phyloP scores from a whole-genome alignment of 1,140 invertebrate genomes.

The Lepidurus apus region DNA sequence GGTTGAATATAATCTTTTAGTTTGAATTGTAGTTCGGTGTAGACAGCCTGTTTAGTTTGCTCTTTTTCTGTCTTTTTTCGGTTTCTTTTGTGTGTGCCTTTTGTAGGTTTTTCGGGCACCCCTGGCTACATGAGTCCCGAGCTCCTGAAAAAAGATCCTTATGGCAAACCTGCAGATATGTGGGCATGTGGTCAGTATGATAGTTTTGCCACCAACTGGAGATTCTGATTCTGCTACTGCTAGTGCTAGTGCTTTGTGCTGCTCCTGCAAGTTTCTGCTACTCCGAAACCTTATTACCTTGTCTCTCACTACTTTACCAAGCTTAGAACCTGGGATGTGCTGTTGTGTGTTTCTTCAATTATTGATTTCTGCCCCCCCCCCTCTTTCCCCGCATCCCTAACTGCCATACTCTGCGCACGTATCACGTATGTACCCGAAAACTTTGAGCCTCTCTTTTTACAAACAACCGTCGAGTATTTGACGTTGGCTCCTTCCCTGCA shows the following conservation, averaged over 20 bases:
- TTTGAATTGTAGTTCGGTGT: not conserved
- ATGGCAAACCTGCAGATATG: constrained; percentile 99
- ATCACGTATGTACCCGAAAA: not conserved
- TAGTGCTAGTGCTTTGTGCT: not conserved
- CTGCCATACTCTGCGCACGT: not conserved
- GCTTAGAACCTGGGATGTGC: not conserved
- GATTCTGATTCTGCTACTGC: too few relatives aligned
- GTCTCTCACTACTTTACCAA: not conserved
- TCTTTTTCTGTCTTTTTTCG: constrained; percentile 24
- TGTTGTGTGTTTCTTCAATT: constrained; percentile 4
- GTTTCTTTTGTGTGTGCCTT: constrained; percentile 19
- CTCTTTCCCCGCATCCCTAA: not conserved
- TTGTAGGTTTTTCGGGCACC: constrained; percentile 90
- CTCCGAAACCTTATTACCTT: not conserved
- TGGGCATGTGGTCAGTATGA: constrained; percentile 87
- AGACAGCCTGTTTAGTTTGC: constrained; percentile 22
- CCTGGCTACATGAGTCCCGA: constrained; percentile 98
- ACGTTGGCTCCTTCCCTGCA: not conserved
- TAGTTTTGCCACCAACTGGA: constrained; percentile 18
- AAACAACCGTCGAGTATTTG: not conserved
- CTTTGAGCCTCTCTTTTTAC: not conserved
- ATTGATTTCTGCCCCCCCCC: not conserved
- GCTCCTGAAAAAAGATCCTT: constrained; percentile 99
- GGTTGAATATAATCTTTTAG: constrained; percentile 7
- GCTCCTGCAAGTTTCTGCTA: not conserved